Base-by-base conservation (phyloP, 35 echinoderm and acorn worm genomes). In the Lytechinus pictus region DNA sequence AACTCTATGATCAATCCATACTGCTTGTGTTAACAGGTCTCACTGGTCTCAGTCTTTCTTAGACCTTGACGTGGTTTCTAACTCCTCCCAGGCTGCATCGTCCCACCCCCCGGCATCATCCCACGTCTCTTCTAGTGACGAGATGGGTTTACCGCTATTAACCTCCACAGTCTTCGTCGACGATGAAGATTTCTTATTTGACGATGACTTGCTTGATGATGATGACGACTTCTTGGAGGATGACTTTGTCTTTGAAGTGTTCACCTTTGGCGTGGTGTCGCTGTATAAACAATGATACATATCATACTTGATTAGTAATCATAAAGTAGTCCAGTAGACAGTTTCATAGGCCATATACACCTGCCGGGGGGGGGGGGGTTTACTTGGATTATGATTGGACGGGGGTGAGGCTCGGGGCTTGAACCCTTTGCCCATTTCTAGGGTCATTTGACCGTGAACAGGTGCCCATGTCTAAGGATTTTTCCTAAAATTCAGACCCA, bases 21-120 rank as follows among this genome's bases (percentile, higher is more conserved):
- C 33, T 44, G 33, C 2, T 44, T 44, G 33, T 44, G 33, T 44
- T 1, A 44, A 44, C 33, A 44, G 33, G 1, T 44, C 33, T 44
- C 33, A 0, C 33, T 44, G 52, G 3, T 54, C n/a, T 93, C 54
- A 93, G 54, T 93, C 91, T 57, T 96, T 94, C 27, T 94, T 96
- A 16, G 94, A 52, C 44, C 95, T 96, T 29, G 93, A n/a, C 52
- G 97, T 96, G 57, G 56, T 92, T 56, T 99, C 98, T 4, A 99
- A 94, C 9, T 92, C 98, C 52, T 99, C 96, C 98, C 98, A 99
- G 16, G 98, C 98, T 0, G 96, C 98, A 58, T 99, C 98, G 55
- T 99, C 97, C 98, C 98, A 99, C 9, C 97, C 98, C 95, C 95
- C 97, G 1, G 95, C 98, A 91, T 99, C 98, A 89, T 99, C 97